A percentile compares a stretch with the other conserved stretches of the same genome.
Evolutionary conservation across 2,113 vertebrate species (phyloP).

Genomic region (Petaurus breviceps): DNA sequence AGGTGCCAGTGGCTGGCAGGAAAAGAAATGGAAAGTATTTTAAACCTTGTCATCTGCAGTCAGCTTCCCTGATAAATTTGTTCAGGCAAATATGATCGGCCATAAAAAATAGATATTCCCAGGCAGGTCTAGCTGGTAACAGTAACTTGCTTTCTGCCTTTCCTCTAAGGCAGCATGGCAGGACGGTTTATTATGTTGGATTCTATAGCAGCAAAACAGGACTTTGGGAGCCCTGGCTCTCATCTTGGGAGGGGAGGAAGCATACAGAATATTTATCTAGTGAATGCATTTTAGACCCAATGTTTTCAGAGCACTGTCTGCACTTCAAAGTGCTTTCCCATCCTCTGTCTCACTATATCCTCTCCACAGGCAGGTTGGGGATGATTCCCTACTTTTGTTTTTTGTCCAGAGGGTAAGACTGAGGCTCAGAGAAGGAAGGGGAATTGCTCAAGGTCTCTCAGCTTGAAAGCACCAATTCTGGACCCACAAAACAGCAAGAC

Average conservation of each 20-base stretch:
- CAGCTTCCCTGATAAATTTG: not conserved
- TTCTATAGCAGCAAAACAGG: conserved; percentile 27
- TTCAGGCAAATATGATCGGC: not conserved
- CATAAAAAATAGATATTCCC: conserved; percentile 40
- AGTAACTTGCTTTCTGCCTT: not conserved
- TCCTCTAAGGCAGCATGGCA: not conserved
- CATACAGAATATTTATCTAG: not conserved
- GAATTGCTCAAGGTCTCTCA: not conserved
- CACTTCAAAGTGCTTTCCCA: not conserved
- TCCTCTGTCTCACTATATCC: not conserved
- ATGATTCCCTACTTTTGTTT: not conserved
- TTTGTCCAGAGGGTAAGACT: not conserved
- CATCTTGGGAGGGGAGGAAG: not conserved
- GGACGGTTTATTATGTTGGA: not conserved
- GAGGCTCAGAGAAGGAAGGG: not conserved
- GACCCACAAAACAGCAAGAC: not conserved
- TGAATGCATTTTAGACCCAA: not conserved
- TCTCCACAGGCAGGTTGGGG: not conserved
- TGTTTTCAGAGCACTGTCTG: not conserved
- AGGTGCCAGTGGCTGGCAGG: not conserved
- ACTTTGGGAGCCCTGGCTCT: not conserved
- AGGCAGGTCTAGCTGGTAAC: not conserved
- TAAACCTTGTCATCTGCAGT: not conserved
- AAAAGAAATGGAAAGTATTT: conserved; percentile 1
- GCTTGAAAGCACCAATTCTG: not conserved